Base-by-base conservation (phyloP, 2,113 vertebrate species). In the Aspiorhynchus laticeps region DNA sequence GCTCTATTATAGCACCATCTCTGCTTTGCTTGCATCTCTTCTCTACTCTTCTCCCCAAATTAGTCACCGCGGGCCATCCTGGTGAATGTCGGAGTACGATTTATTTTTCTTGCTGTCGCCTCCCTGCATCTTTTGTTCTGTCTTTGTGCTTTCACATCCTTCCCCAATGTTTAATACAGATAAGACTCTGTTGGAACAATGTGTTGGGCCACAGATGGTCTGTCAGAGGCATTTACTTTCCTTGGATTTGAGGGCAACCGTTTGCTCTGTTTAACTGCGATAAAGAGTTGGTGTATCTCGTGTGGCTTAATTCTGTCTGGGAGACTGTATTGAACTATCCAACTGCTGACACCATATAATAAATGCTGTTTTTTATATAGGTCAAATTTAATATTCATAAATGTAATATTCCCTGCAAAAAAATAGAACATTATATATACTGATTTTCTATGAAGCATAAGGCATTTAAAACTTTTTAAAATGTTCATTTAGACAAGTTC, bases 241-340 rank as follows among this genome's bases (percentile, higher is more conserved):
- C 17, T 28, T 36, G 65, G 59, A 67, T 82, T 82, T 65, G 12
- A 46, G 80, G 41, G 36, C 9, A 59, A 24, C 5, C 1, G 2
- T 82, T 67, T 28, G 38, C 61, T 82, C 80, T 67, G 31, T 61
- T 61, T 24, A 65, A 46, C 59, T 24, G 78, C 10, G 79, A 26
- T 82, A 21, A 82, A 81, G 33, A 65, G 24, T n/a, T 38, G 38
- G 51, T 80, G 51, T 56, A 41, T 65, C 59, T 43, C 7, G 0
- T 81, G 31, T 53, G 24, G 48, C 77, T 56, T 24, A 79, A 14
- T 61, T 80, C 78, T n/a, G 56, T 80, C 78, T 63, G 78, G 12
- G 24, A 63, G 79, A 61, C 33, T 41, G 24, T 4, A 38, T 26
- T 61, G 46, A 79, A 36, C 31, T 79, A 21, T 4, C 51, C 36